Percentiles rank a stretch among this genome's conserved stretches.
These are phyloP conservation scores for Podarcis cretensis DNA, from an alignment of 2,113 vertebrate species.

Conservation along the genomic window DNA sequence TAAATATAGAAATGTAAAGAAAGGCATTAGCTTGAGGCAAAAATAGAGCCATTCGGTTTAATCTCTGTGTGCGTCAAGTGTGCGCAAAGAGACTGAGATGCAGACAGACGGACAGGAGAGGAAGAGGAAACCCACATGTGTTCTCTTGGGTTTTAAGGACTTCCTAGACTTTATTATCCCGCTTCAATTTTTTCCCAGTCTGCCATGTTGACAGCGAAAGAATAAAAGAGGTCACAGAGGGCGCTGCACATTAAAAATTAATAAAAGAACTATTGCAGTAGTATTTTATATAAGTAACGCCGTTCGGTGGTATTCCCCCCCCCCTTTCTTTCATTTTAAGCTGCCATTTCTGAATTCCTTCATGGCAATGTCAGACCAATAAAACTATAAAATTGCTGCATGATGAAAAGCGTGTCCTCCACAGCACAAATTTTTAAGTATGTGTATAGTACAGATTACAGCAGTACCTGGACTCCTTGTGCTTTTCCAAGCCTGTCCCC, in stretches of 20 bases:
- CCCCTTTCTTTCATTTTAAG: slow-evolving; percentile 70
- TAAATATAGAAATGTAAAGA: slow-evolving; percentile 32
- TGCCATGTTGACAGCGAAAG: slow-evolving; percentile 77
- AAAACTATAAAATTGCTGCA: slow-evolving; percentile 67
- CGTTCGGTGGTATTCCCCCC: slow-evolving; percentile 54
- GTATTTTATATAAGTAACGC: slow-evolving; percentile 83
- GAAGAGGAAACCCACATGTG: slow-evolving; percentile 52
- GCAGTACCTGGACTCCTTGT: slow-evolving; percentile 40
- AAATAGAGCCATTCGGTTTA: slow-evolving; percentile 50
- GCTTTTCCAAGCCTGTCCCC: slow-evolving; percentile 42
- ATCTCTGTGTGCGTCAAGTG: slow-evolving; percentile 24
- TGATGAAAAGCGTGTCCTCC: slow-evolving; percentile 67
- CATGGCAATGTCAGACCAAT: slow-evolving; percentile 69
- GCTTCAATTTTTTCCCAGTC: slow-evolving; percentile 77
- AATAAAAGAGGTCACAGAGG: slow-evolving; percentile 79
- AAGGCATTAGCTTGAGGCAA: slow-evolving; percentile 34
- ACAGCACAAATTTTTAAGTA: slow-evolving; percentile 63
- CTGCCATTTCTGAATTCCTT: slow-evolving; percentile 75
- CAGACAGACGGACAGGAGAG: not conserved
- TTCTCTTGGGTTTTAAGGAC: slow-evolving; percentile 29
- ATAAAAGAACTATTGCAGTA: slow-evolving; percentile 81
- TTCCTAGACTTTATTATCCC: slow-evolving; percentile 62
- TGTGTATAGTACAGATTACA: slow-evolving; percentile 51
- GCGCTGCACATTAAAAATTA: slow-evolving; percentile 84
- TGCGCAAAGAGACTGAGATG: not conserved